Base-by-base conservation (phyloP, 2,888 invertebrate species). In the Elmis aenea region DNA sequence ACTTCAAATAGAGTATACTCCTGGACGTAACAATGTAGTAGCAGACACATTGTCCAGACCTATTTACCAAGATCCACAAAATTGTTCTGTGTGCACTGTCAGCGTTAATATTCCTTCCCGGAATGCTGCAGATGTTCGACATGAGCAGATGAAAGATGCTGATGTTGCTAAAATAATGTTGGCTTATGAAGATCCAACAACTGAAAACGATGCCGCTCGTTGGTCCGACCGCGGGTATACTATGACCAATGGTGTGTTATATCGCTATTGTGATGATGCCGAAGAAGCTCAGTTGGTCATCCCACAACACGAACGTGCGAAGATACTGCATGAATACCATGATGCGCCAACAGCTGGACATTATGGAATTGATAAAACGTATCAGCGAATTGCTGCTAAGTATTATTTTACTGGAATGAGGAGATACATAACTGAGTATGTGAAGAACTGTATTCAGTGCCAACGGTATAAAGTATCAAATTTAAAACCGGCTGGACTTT, bases 221-320 rank as follows among this genome's bases (percentile, higher is more conserved):
- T 47, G 46, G 45, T 38, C 38, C 4, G 30, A 25, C 5, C 21
- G 38, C 21, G 42, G 44, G 3, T 48, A 38, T 24, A 20, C 38
- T 8, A 29, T 41, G 24, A 24, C 24, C 12, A 27, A 41, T 3
- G 42, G 44, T 2, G 35, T 54, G 5, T 21, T 52, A 10, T 51
- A 49, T 26, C 27, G 42, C 3, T 40, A 40, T 16, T 10, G 44
- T 42, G 32, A 28, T 5, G 42, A 47, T 2, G 1, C 21, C 1
- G 56, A 60, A 23, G 51, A 56, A n/a, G 45, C 57, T 0, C 56
- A 57, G 33, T 26, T 50, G 2, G 52, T 59, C 1, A 42, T 57
- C 1, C 50, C 54, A 1, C 3, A 25, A 25, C 25, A 25, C 6
- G 25, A 12, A 25, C 25, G 25, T 11, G 12, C 5, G 2, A 11